Evolutionary conservation across 2,888 invertebrate genomes (phyloP).

Genomic region (Resseliella maxima): DNA sequence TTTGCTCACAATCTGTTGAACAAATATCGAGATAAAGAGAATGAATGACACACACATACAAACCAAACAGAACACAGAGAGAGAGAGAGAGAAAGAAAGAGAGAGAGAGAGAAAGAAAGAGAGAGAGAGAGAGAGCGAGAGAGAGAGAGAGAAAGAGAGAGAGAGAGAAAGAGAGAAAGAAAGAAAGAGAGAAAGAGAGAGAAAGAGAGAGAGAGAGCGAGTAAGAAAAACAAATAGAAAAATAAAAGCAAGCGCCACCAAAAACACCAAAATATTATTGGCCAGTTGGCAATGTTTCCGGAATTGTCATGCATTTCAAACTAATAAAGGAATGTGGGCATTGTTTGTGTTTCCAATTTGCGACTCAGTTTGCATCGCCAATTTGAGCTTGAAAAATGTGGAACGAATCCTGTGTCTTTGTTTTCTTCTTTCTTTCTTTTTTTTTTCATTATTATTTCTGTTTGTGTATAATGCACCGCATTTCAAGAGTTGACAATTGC

Average conservation of each 20-base stretch:
- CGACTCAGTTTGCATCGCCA: background rate
- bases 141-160: no score
- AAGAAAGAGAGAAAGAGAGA: background rate
- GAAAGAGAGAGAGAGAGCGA: no score
- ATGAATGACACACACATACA: no score
- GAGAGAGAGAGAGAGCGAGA: no score
- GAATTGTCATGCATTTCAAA: constrained; percentile 1
- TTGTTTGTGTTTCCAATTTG: constrained; percentile 27
- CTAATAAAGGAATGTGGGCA: constrained; percentile 20
- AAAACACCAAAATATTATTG: constrained; percentile 4
- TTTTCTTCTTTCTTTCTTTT: background rate
- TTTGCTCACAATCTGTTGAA: background rate
- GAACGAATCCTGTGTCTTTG: constrained; percentile 14
- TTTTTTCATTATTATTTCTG: no score
- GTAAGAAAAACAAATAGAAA: no score
- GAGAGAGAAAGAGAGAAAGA: background rate
- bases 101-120: background rate
- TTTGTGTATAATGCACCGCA: no score
- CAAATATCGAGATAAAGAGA: constrained; percentile 17
- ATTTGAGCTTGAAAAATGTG: constrained; percentile 15
- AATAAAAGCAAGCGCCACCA: background rate
- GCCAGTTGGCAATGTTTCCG: constrained; percentile 32
- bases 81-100: background rate
- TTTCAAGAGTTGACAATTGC: constrained; percentile 26
- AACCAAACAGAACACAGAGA: background rate